phyloP scores from a whole-genome alignment of 2,113 vertebrate species.

The Dendrocopos noguchii region DNA sequence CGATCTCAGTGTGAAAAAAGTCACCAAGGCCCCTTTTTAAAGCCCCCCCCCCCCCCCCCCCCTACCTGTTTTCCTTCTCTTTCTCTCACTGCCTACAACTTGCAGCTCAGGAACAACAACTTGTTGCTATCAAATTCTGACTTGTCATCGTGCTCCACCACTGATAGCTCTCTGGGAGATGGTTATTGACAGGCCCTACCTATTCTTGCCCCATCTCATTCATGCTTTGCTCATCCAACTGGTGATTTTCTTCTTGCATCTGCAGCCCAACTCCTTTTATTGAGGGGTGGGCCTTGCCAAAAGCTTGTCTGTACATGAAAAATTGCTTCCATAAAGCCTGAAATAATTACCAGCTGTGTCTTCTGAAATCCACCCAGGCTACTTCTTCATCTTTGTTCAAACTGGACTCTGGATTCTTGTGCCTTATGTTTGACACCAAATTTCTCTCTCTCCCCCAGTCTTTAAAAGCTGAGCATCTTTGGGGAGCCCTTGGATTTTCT shows the following conservation, averaged over 20 bases:
- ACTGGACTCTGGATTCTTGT: neutral
- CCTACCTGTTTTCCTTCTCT: neutral
- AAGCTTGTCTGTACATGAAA: constrained; percentile 52
- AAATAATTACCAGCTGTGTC: constrained; percentile 69
- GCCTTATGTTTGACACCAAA: neutral
- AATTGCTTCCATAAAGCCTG: constrained; percentile 57
- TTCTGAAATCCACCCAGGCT: constrained; percentile 25
- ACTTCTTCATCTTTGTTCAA: constrained; percentile 16
- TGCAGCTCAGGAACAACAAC: neutral
- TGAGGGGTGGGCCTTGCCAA: constrained; percentile 46
- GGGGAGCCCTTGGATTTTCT: too few species aligned
- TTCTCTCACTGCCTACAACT: neutral
- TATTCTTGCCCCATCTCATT: neutral
- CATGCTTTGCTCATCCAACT: neutral
- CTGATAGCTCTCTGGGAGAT: neutral
- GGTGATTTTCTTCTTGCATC: neutral
- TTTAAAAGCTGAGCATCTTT: neutral
- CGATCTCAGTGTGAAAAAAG: too few species aligned
- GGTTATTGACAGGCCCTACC: neutral
- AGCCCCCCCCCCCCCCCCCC: too few species aligned
- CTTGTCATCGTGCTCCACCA: neutral
- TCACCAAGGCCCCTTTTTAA: too few species aligned
- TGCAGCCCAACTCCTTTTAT: constrained; percentile 25
- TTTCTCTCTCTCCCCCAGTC: neutral
- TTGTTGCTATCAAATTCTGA: neutral